Evolutionary conservation across 2,113 vertebrate species (phyloP).

Genomic region (Fregata magnificens): DNA sequence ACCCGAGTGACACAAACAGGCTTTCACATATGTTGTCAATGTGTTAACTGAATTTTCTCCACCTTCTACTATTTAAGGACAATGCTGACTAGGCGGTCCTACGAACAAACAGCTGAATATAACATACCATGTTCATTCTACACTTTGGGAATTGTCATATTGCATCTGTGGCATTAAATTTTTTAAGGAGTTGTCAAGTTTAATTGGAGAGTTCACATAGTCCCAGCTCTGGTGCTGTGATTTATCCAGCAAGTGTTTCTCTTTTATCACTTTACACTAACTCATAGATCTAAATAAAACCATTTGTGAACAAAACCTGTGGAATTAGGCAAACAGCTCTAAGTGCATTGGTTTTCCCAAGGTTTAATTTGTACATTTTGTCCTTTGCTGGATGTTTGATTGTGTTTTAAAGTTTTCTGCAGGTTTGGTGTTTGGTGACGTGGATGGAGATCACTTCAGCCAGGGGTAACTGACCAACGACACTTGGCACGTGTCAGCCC

Average conservation of each 20-base stretch:
- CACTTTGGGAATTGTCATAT: constrained; percentile 25
- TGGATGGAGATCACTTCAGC: accelerated
- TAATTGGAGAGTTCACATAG: constrained; percentile 64
- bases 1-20: background rate
- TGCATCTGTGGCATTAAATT: constrained; percentile 35
- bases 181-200: constrained; percentile 67
- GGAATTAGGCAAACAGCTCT: constrained; percentile 9
- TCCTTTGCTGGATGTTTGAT: background rate
- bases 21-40: background rate
- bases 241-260: constrained; percentile 56
- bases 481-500: accelerated
- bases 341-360: background rate
- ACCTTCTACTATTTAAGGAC: background rate
- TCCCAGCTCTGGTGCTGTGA: constrained; percentile 57
- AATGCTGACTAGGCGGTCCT: background rate
- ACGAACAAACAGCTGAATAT: background rate
- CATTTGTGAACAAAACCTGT: constrained; percentile 63
- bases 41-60: background rate
- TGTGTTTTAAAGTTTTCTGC: background rate
- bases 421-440: accelerated
- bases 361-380: background rate
- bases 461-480: accelerated
- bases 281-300: constrained; percentile 60
- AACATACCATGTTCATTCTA: background rate
- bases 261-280: constrained; percentile 37